Conservation (phyloP, 2,797 vertebrate genomes). For the Acipenser ruthenus region DNA sequence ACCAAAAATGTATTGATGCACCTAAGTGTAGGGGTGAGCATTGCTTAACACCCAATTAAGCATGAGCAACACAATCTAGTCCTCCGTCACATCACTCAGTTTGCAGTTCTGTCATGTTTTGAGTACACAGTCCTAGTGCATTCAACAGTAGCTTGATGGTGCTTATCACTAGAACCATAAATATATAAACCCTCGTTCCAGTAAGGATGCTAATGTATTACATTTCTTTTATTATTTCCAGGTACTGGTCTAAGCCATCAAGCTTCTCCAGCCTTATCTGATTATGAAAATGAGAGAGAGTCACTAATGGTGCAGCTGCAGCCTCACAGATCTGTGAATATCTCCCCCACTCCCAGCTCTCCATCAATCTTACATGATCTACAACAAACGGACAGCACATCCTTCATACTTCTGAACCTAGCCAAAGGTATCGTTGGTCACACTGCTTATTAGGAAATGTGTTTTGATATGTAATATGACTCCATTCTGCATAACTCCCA, state of each 20-base stretch:
- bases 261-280: constrained; percentile 60
- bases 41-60: too few species aligned
- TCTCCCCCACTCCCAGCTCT: constrained; percentile 58
- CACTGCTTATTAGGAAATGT: neutral
- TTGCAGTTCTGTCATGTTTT: neutral
- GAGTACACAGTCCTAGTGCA: neutral
- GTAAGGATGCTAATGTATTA: too few species aligned
- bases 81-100: neutral
- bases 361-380: constrained; percentile 77
- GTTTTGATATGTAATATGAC: neutral
- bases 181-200: too few species aligned
- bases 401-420: constrained; percentile 90
- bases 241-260: constrained; percentile 74
- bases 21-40: too few species aligned
- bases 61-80: too few species aligned
- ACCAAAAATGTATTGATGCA: too few species aligned
- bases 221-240: constrained; percentile 31
- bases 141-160: neutral
- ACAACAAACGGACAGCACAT: constrained; percentile 83
- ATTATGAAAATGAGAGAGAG: constrained; percentile 67
- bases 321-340: constrained; percentile 47
- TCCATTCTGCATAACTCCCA: too few species aligned
- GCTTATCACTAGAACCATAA: too few species aligned
- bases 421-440: constrained; percentile 74
- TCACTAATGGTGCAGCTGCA: constrained; percentile 72